Base-by-base conservation (phyloP, 2,888 invertebrate species). In the Perdita meconis region DNA sequence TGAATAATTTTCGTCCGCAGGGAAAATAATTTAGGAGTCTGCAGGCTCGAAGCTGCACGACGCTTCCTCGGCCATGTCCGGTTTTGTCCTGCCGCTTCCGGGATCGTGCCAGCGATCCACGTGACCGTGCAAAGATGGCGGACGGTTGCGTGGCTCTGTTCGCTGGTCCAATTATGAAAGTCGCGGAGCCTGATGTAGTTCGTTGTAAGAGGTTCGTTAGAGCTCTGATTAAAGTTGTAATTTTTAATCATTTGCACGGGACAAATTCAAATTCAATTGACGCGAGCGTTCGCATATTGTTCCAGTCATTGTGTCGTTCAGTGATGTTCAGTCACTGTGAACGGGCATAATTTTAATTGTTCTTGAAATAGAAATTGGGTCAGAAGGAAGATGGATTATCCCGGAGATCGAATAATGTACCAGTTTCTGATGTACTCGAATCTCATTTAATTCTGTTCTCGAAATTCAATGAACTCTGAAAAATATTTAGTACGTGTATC, bases 1-100 rank as follows among this genome's bases (percentile, higher is more conserved):
- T 87, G 85, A 87, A 87, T 87, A 85, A 87, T 87, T 87, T 87
- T 85, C 85, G 74, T 72, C 78, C 64, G 40, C 30, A 57, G 81
- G 78, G 84, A 74, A 87, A 87, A 87, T 87, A 86, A 87, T 87
- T 87, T 86, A 73, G 65, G 74, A 73, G 67, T 73, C 63, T 50
- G 56, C 34, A 63, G 77, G 79, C 80, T 56, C 16, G 40, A 36
- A 24, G 47, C 59, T 56, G 40, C 63, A 71, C 65, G 86, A 83
- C 80, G 72, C 34, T 51, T 53, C 40, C 56, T 51, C 64, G 47
- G 47, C 34, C 42, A 38, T 26, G 24, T 38, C 55, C 55, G 59
- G 80, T 76, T 68, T 82, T 80, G 69, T 73, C 67, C 66, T 75
- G 56, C 64, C 36, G 47, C 67, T 82, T 74, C 68, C 74, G 68